These are phyloP conservation scores for Pedetes capensis DNA, from an alignment of 2,113 vertebrate genomes.

Conservation along the genomic window DNA sequence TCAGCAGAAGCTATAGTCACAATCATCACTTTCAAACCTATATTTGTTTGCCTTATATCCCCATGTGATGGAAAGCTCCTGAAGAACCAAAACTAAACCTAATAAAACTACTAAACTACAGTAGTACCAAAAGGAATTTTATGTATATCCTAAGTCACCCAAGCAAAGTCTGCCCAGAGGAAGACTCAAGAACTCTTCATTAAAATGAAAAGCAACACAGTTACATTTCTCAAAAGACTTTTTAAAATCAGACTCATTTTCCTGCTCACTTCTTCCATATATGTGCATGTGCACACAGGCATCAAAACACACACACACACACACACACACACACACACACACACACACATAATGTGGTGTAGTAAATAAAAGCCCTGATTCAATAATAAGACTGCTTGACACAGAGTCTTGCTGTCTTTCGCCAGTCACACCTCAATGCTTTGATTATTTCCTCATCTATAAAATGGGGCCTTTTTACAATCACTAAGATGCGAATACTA, in stretches of 20 bases:
- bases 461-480: background rate
- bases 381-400: background rate
- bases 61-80: background rate
- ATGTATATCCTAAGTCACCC: background rate
- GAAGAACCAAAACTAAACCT: background rate
- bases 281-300: background rate
- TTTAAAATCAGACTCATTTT: background rate
- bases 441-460: background rate
- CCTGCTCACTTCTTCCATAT: background rate
- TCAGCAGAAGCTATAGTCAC: slow-evolving; percentile 1
- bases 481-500: background rate
- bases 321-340: background rate
- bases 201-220: background rate
- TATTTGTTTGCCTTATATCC: background rate
- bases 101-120: background rate
- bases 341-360: background rate
- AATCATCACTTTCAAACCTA: background rate
- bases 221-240: background rate
- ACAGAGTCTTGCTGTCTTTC: background rate
- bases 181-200: background rate
- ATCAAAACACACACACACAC: background rate
- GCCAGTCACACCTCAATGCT: background rate
- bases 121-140: background rate
- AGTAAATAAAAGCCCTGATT: background rate
- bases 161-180: background rate